Percentiles rank a stretch among this genome's conserved stretches.
These are phyloP conservation scores for Gymnogyps californianus DNA, from an alignment of 2,113 vertebrate species.

Conservation along the genomic window DNA sequence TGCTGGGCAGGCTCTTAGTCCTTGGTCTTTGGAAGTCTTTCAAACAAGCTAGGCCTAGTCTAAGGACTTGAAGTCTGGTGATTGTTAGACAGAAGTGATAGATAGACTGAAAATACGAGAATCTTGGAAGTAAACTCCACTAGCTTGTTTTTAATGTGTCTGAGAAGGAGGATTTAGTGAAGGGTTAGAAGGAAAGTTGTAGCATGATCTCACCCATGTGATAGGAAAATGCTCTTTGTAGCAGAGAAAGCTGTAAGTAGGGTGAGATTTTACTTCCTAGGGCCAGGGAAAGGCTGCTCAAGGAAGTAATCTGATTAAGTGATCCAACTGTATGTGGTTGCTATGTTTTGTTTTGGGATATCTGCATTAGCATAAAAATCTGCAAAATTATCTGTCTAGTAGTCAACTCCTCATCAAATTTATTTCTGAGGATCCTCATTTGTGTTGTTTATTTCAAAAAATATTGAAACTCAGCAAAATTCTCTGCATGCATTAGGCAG, in stretches of 20 bases:
- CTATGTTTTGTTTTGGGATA: not conserved
- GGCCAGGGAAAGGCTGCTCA: not conserved
- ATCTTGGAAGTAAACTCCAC: not conserved
- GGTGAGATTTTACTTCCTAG: not conserved
- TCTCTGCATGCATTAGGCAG: not conserved
- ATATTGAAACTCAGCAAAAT: not conserved
- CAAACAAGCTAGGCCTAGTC: not conserved
- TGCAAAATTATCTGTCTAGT: not conserved
- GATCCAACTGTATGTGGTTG: not conserved
- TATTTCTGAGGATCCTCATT: not conserved
- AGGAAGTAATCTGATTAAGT: not conserved
- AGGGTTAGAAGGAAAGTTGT: not conserved
- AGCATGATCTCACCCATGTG: not conserved
- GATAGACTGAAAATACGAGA: not conserved
- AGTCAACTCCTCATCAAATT: not conserved
- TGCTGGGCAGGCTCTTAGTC: not conserved
- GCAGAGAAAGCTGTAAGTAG: not conserved
- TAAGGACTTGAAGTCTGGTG: not conserved
- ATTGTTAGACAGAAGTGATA: not conserved
- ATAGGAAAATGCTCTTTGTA: not conserved
- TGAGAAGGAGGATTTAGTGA: not conserved
- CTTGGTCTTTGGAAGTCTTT: not conserved
- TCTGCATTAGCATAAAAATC: not conserved
- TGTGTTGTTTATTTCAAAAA: not conserved
- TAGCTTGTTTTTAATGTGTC: not conserved